phyloP scores from a whole-genome alignment of 2,888 invertebrate species.

The Tiphia femorata region DNA sequence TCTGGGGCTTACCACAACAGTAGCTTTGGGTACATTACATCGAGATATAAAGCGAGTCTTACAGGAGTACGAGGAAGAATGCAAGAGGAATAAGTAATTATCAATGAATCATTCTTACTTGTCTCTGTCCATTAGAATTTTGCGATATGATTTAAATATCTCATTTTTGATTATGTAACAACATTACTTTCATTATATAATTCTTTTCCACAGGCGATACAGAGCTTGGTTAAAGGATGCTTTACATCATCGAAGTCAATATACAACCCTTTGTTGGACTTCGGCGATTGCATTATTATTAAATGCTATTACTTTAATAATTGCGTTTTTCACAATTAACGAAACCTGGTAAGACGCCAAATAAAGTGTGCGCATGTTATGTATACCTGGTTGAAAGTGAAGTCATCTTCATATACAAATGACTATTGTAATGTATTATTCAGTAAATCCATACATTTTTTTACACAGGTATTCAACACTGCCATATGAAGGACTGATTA shows the following conservation, averaged over 20 bases:
- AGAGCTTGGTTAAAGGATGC: conserved; percentile 71
- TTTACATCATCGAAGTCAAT: conserved; percentile 72
- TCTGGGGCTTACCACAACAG: conserved; percentile 76
- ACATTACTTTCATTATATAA: not conserved
- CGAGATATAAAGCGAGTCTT: conserved; percentile 78
- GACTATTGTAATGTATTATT: not conserved
- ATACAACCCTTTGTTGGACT: conserved; percentile 78
- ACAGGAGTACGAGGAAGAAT: conserved; percentile 75
- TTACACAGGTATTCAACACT: conserved; percentile 68
- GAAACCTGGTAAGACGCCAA: conserved; percentile 43
- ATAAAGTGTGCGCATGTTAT: conserved; percentile 2
- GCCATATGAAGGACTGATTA: conserved; percentile 72
- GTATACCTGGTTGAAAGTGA: no score
- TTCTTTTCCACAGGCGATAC: conserved; percentile 65
- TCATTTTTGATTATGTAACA: conserved; percentile 1
- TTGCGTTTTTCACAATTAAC: conserved; percentile 63
- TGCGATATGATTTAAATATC: conserved; percentile 3
- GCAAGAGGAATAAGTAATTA: conserved; percentile 71
- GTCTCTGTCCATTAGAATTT: not conserved
- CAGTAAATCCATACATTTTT: conserved; percentile 1
- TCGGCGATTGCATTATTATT: conserved; percentile 73
- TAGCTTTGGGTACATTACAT: conserved; percentile 78
- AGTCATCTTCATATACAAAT: no score
- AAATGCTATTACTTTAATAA: conserved; percentile 71
- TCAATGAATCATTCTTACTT: not conserved